Evolutionary conservation across 2,113 vertebrate species (phyloP).

Genomic region (Haplochromis burtoni): DNA sequence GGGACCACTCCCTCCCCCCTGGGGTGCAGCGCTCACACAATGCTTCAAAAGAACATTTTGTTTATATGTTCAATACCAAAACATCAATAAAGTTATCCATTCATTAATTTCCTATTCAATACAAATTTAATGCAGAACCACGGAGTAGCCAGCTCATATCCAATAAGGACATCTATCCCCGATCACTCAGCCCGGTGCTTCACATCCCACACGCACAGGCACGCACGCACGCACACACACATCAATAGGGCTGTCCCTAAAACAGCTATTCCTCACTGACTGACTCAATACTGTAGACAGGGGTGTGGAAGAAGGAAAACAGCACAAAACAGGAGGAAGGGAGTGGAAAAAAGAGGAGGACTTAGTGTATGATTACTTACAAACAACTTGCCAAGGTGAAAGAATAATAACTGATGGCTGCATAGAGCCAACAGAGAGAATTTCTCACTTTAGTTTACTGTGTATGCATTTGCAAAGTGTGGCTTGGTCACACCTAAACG

Average conservation of each 20-base stretch:
- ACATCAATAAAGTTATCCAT: constrained; percentile 65
- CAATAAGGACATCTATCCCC: constrained; percentile 58
- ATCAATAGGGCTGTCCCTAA: constrained; percentile 60
- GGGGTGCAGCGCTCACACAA: constrained; percentile 46
- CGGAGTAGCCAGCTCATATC: constrained; percentile 62
- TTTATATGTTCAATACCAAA: constrained; percentile 67
- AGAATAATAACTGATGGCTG: constrained; percentile 31
- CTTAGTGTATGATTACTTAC: constrained; percentile 18
- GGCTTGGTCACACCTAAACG: neutral
- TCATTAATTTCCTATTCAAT: constrained; percentile 67
- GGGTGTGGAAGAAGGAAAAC: neutral
- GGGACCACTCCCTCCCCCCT: constrained; percentile 28
- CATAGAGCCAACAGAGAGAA: neutral
- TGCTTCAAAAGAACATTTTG: constrained; percentile 70
- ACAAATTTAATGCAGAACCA: constrained; percentile 65
- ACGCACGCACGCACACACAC: neutral
- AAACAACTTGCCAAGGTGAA: constrained; percentile 43
- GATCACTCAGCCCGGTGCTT: constrained; percentile 39
- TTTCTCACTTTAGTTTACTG: neutral
- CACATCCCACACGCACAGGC: neutral
- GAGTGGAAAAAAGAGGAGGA: neutral
- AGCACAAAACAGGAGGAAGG: constrained; percentile 32
- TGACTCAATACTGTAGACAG: constrained; percentile 41
- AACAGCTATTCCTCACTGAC: constrained; percentile 55
- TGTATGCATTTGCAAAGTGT: neutral